Conservation (phyloP, 1,140 invertebrate genomes). For the Drosophila punjabiensis region DNA sequence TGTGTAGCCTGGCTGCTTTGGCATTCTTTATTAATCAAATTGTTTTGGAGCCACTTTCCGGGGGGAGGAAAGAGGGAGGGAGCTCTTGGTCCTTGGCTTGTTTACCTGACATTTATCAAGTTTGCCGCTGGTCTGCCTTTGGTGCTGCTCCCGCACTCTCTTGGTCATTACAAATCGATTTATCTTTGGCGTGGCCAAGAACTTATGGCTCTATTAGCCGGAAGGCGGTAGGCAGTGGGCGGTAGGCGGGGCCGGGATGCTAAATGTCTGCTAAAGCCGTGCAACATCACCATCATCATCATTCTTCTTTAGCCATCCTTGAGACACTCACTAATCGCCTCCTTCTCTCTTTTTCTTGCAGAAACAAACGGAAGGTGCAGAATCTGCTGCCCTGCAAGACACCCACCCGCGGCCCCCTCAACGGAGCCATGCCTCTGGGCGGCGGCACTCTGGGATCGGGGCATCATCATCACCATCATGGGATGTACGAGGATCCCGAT, state of each 20-base stretch:
- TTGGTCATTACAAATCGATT: constrained; percentile 84
- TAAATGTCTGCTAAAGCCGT: constrained; percentile 35
- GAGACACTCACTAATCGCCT: constrained; percentile 28
- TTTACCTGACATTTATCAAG: constrained; percentile 74
- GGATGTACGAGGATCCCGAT: constrained; percentile 88
- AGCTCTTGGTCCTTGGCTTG: constrained; percentile 35
- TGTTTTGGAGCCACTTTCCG: constrained; percentile 46
- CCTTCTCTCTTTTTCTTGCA: constrained; percentile 84
- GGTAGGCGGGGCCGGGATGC: background rate
- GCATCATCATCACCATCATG: constrained; percentile 79
- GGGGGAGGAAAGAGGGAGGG: background rate
- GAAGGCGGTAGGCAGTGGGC: background rate
- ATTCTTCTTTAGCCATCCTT: constrained; percentile 27
- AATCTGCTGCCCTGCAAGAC: constrained; percentile 90
- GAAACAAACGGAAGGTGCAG: constrained; percentile 90
- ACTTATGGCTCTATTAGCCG: constrained; percentile 74
- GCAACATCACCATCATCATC: constrained; percentile 65
- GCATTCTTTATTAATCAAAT: constrained; percentile 75
- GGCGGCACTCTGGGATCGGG: constrained; percentile 46
- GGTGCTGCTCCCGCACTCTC: constrained; percentile 4
- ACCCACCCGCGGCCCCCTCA: constrained; percentile 87
- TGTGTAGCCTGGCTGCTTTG: constrained; percentile 14
- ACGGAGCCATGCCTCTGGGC: constrained; percentile 78
- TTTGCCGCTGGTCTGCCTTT: background rate
- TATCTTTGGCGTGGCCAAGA: constrained; percentile 63